Base-by-base conservation (phyloP, 1,140 invertebrate genomes). In the Psilanteris sp. region DNA sequence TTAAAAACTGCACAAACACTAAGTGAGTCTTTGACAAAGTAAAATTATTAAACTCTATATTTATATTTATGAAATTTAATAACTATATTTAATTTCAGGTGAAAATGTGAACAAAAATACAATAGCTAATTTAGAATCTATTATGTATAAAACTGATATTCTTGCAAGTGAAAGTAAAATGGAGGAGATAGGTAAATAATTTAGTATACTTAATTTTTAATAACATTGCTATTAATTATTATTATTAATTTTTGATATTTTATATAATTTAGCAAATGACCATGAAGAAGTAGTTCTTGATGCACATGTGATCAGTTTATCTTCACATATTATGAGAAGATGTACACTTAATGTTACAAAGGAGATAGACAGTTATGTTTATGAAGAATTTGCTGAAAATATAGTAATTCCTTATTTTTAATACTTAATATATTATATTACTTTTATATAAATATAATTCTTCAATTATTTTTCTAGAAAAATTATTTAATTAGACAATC, bases 211-310 rank as follows among this genome's bases (percentile, higher is more conserved):
- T 5, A 20, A 20, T 20, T 20, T 3, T 20, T 20, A 3, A 20
- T 20, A 20, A 20, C 18, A 3, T 20, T 3, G 5, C 5, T 20
- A 3, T 3, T 5, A 20, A 20, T 3, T 3, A 20, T 20, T 5
- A 20, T 20, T 20, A n/a, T n/a, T n/a, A n/a, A n/a, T 20, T 3
- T 20, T 20, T 20, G 5, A 20, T 20, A 20, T 20, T 20, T 3
- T 20, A 20, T 20, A 20, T 18, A 29, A 7, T 57, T 39, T 27
- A 77, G 73, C 44, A 5, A 39, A 57, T 6, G 79, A 85, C 79
- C 82, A 82, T 15, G 82, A 81, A 29, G 81, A 84, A 48, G 67
- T 86, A n/a, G 27, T 88, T 11, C 39, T 88, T 36, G 86, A 88
- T 72, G 86, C 86, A 3, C 75, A 86, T 73, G 77, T 85, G 6